Evolutionary conservation across 2,888 invertebrate genomes (phyloP).

Genomic region (Drosophila pseudotakahashii): DNA sequence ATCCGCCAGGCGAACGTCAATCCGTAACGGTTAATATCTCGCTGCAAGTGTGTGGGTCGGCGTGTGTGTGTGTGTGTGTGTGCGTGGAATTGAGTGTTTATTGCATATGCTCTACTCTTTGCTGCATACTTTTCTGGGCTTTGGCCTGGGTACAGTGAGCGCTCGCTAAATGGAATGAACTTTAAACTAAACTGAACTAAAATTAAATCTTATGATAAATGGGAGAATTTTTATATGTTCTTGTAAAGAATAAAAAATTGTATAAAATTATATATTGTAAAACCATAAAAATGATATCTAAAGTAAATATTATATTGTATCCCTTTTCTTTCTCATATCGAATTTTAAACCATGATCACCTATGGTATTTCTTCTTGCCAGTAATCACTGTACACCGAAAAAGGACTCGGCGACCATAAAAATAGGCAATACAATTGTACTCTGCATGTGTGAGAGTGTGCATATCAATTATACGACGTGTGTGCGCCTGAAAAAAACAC

Average conservation of each 20-base stretch:
- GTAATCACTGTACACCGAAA: not conserved
- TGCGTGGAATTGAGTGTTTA: slow-evolving; percentile 18
- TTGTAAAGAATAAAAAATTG: no score
- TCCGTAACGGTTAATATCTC: slow-evolving; percentile 41
- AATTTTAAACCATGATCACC: no score
- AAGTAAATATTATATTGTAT: no score
- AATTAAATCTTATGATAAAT: no score
- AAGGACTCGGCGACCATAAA: slow-evolving; percentile 9
- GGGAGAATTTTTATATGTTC: no score
- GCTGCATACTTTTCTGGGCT: slow-evolving; percentile 41
- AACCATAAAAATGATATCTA: no score
- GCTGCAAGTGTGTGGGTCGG: slow-evolving; percentile 21
- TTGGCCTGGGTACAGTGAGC: slow-evolving; percentile 28
- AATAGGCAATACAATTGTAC: slow-evolving; percentile 31
- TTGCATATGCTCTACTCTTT: slow-evolving; percentile 28
- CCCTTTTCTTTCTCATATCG: no score
- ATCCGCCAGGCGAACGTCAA: slow-evolving; percentile 35
- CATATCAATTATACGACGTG: slow-evolving; percentile 44
- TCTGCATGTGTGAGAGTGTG: slow-evolving; percentile 1
- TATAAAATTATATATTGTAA: no score
- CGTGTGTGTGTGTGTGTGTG: slow-evolving; percentile 10
- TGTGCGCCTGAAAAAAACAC: slow-evolving; percentile 22
- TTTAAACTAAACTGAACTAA: no score
- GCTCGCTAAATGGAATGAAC: not conserved
- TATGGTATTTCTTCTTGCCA: no score